A percentile compares a stretch with the other conserved stretches of the same genome.
Evolutionary conservation across 2,797 vertebrate species (phyloP).

Genomic region (Cyclopterus lumpus): DNA sequence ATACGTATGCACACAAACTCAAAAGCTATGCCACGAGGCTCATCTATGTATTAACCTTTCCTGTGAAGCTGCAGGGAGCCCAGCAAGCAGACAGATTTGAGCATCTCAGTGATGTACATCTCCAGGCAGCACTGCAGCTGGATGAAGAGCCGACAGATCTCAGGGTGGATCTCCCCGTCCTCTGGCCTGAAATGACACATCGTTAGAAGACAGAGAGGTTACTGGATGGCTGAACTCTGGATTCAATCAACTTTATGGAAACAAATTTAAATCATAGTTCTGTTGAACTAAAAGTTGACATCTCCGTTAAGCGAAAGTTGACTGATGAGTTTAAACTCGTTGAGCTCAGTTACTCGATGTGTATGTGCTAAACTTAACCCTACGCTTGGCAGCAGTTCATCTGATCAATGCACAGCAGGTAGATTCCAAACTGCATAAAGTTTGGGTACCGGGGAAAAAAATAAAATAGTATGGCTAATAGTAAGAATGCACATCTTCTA

Average conservation of each 20-base stretch:
- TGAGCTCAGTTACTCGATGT: not conserved
- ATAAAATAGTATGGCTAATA: not conserved
- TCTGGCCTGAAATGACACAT: slow-evolving; percentile 87
- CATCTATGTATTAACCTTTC: slow-evolving; percentile 86
- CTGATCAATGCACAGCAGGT: not conserved
- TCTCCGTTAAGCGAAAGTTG: not conserved
- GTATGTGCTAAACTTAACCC: not conserved
- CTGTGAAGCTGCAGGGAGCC: slow-evolving; percentile 96
- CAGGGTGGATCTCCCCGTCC: slow-evolving; percentile 97
- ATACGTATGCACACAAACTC: slow-evolving; percentile 1
- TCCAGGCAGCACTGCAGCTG: slow-evolving; percentile 98
- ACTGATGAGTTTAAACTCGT: not conserved
- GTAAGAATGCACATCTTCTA: not conserved
- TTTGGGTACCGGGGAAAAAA: not conserved
- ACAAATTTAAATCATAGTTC: not conserved
- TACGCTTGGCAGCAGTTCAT: not conserved
- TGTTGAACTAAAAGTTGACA: not conserved
- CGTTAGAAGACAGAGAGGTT: slow-evolving; percentile 13
- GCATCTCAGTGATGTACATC: slow-evolving; percentile 99
- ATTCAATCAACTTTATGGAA: not conserved
- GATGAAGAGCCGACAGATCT: slow-evolving; percentile 97
- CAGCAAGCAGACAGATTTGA: slow-evolving; percentile 96
- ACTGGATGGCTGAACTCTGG: not conserved
- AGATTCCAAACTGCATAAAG: not conserved
- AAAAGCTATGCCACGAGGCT: not conserved